Percentiles rank a stretch among this genome's conserved stretches.
phyloP scores from a whole-genome alignment of 2,888 invertebrate genomes.

The Mesorhabditis spiculigera region DNA sequence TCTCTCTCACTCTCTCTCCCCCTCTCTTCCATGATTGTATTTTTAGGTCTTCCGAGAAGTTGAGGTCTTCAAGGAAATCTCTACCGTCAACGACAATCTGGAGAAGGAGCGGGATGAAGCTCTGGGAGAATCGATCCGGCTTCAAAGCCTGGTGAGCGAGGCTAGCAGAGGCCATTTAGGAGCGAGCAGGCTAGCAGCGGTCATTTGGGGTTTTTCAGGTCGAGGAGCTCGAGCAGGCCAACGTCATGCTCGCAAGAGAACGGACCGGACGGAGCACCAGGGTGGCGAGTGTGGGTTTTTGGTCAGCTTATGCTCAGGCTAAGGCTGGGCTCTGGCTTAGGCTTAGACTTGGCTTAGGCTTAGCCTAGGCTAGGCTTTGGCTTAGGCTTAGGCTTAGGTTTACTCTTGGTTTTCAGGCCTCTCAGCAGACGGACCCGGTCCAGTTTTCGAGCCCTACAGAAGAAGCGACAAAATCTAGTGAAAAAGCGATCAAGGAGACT shows the following conservation, averaged over 20 bases:
- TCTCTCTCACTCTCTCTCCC: too few species aligned
- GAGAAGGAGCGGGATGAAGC: conserved; percentile 7
- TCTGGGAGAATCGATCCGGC: not conserved
- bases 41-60: conserved; percentile 9
- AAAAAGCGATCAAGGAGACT: too few species aligned
- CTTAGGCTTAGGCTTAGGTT: too few species aligned
- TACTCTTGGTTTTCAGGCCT: not conserved
- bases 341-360: too few species aligned
- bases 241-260: not conserved
- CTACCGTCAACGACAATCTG: not conserved
- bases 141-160: not conserved
- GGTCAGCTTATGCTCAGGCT: not conserved
- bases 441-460: not conserved
- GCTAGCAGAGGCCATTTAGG: not conserved
- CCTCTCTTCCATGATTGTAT: not conserved
- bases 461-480: not conserved
- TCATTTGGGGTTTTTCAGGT: not conserved
- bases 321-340: too few species aligned
- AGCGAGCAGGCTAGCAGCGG: not conserved
- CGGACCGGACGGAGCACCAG: not conserved
- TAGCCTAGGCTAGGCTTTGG: too few species aligned
- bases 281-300: not conserved
- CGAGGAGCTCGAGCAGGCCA: not conserved
- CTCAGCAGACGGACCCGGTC: not conserved
- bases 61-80: not conserved